Evolutionary conservation across 2,113 vertebrate genomes (phyloP), one percentile per base, ranked within the genome.

Genomic region (Lagopus muta): DNA sequence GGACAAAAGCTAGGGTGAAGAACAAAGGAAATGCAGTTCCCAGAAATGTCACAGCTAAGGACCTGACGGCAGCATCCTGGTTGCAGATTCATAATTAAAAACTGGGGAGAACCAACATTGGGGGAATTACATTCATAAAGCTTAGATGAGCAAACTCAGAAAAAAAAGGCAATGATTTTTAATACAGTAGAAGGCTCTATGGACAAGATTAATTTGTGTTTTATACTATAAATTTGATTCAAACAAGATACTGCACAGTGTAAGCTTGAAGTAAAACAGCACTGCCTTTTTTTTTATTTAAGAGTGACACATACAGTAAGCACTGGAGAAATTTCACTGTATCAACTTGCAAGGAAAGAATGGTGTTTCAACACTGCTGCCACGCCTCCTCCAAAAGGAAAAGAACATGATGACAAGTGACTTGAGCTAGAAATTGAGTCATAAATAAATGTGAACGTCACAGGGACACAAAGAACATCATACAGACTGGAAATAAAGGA

Each of bases 21-120:
- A 76, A 87, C 13, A 77, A 74, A 84, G 60, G 19, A 61, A 73
- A 74, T 11, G 1, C 40, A 43, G 3, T 71, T 70, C 50, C 34
- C 40, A n/a, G 48, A 92, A 83, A 58, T 27, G 16, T 34, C 61
- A 52, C 30, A 72, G 18, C 42, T 43, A 34, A 71, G 50, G 38
- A 82, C 25, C 61, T 80, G 72, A 72, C 40, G 57, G 66, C 52
- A 28, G 19, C 25, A 32, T 90, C 66, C 48, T 77, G 25, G 64
- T 48, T 85, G 43, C 60, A 89, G 73, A 45, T 27, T 71, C 79
- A 50, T 73, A 94, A 89, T 89, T 89, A 94, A 93, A 89, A 87
- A 62, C 55, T 72, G 57, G 25, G 83, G 48, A 86, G 52, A 93
- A 92, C 71, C 32, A 85, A 42, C 10, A 73, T 16, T 50, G 86